Percentiles rank a stretch among this genome's conserved stretches.
These are phyloP conservation scores for Trichoplusia ni DNA, from an alignment of 1,140 invertebrate species.

Conservation along the genomic window DNA sequence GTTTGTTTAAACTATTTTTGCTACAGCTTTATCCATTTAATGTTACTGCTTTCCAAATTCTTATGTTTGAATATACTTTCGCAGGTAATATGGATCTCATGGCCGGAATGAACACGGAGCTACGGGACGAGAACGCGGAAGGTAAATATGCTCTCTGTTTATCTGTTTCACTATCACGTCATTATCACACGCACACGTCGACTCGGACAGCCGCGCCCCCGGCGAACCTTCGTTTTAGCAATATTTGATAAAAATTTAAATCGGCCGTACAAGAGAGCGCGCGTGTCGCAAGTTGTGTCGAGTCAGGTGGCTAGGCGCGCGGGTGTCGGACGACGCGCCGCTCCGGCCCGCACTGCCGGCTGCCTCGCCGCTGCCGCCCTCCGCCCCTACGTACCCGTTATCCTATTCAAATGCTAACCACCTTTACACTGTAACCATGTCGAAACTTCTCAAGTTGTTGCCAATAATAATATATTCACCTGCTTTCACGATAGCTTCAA, in stretches of 20 bases:
- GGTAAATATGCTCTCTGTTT: slow-evolving; percentile 62
- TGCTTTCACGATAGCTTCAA: not conserved
- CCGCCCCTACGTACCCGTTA: slow-evolving; percentile 23
- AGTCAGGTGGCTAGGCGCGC: slow-evolving; percentile 70
- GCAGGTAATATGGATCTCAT: slow-evolving; percentile 78
- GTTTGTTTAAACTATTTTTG: slow-evolving; percentile 39
- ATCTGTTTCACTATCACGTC: slow-evolving; percentile 59
- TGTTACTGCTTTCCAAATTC: not conserved
- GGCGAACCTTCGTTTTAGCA: slow-evolving; percentile 67
- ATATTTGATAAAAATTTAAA: slow-evolving; percentile 33
- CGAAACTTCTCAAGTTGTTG: not conserved
- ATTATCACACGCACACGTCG: slow-evolving; percentile 77
- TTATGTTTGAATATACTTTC: slow-evolving; percentile 19
- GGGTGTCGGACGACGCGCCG: slow-evolving; percentile 66
- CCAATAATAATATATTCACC: not conserved
- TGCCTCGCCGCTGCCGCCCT: slow-evolving; percentile 35
- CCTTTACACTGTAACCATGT: not conserved
- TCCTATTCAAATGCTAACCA: slow-evolving; percentile 34
- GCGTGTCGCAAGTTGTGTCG: slow-evolving; percentile 51
- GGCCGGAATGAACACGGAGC: slow-evolving; percentile 67
- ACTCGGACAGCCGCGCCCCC: slow-evolving; percentile 80
- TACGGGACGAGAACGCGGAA: slow-evolving; percentile 73
- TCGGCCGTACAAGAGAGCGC: slow-evolving; percentile 66
- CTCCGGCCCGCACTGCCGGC: slow-evolving; percentile 31
- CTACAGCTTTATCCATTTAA: not conserved